phyloP scores from a whole-genome alignment of 2,113 vertebrate genomes.

The Heptranchias perlo region DNA sequence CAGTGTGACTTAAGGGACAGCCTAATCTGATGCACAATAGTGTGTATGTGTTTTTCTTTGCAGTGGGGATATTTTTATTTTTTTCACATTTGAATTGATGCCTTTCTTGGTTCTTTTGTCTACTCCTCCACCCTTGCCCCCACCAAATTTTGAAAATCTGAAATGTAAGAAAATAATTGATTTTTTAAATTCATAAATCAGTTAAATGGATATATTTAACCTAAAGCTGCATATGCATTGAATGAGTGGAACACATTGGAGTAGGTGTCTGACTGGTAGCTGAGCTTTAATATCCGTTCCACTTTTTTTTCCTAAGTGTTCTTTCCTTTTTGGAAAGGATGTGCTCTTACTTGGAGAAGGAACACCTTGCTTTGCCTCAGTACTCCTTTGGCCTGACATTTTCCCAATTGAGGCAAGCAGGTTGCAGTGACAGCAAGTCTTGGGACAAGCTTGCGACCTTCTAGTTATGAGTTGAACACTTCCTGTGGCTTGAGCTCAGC shows the following conservation, averaged over 20 bases:
- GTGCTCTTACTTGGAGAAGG: neutral
- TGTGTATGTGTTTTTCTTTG: neutral
- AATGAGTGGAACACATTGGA: neutral
- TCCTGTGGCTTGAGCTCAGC: neutral
- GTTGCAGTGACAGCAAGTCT: neutral
- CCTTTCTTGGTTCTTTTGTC: neutral
- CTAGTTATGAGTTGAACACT: neutral
- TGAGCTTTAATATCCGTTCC: neutral
- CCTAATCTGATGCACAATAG: neutral
- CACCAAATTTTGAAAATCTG: neutral
- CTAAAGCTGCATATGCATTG: neutral
- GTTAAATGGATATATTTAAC: neutral
- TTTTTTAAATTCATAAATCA: neutral
- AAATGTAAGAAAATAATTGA: neutral
- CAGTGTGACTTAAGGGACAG: neutral
- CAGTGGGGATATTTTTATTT: neutral
- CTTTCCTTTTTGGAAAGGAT: neutral
- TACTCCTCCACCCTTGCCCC: too few relatives aligned
- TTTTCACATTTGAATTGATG: neutral
- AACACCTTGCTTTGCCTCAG: neutral
- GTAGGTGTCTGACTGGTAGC: neutral
- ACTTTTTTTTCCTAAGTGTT: neutral
- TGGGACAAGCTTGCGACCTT: neutral
- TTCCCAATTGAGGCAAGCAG: neutral
- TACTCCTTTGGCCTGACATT: neutral